These are phyloP conservation scores for Alviniconcha marisindica DNA, from an alignment of 1,140 invertebrate species.

Conservation along the genomic window DNA sequence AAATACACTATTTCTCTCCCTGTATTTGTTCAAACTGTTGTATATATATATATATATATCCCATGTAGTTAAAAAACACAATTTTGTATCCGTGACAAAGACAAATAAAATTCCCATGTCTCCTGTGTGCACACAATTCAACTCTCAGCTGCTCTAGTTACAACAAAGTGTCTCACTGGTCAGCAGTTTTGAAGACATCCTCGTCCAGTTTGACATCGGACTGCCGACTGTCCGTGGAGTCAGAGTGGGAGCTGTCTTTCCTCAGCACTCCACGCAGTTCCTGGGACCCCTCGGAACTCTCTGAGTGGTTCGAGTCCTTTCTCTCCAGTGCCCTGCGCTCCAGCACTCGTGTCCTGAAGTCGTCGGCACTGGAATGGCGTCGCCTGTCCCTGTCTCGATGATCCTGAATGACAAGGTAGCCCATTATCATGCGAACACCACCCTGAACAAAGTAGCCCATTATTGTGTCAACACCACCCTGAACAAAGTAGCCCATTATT, in stretches of 20 bases:
- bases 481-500: too few relatives aligned
- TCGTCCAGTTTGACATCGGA: constrained; percentile 61
- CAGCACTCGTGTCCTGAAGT: constrained; percentile 65
- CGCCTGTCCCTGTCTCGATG: constrained; percentile 50
- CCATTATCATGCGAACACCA: too few relatives aligned
- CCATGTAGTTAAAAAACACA: too few relatives aligned
- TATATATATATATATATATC: too few relatives aligned
- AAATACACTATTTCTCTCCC: too few relatives aligned
- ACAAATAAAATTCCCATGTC: too few relatives aligned
- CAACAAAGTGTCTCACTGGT: constrained; percentile 51
- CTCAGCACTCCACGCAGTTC: constrained; percentile 61
- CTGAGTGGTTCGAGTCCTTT: constrained; percentile 72
- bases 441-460: too few relatives aligned
- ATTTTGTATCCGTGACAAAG: too few relatives aligned
- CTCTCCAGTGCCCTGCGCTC: constrained; percentile 67
- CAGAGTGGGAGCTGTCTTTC: constrained; percentile 54
- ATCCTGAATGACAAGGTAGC: constrained; percentile 19
- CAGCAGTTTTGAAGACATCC: constrained; percentile 63
- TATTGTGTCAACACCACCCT: too few relatives aligned
- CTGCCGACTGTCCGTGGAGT: constrained; percentile 56
- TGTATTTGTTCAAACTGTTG: too few relatives aligned
- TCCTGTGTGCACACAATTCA: too few relatives aligned
- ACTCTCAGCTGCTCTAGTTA: too few relatives aligned
- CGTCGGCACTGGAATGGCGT: constrained; percentile 71
- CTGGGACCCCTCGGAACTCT: constrained; percentile 67